Base-by-base conservation (phyloP, 2,888 invertebrate genomes). In the Cheilosia vernalis region DNA sequence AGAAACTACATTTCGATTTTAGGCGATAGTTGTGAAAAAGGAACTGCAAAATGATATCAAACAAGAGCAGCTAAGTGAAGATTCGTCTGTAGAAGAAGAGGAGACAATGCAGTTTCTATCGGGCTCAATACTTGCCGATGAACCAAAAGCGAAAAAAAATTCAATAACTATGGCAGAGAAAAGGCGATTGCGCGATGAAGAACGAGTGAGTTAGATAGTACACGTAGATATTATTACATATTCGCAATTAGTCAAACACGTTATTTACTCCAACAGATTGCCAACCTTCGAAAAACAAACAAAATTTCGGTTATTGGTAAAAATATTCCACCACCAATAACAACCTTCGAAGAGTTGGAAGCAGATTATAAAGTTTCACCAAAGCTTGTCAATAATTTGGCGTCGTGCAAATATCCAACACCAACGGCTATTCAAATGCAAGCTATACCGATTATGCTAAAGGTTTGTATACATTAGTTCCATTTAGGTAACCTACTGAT, bases 391-490 rank as follows among this genome's bases (percentile, higher is more conserved):
- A 92, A 94, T 33, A 98, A 97, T 87, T 92, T 98, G 6, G 92
- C 90, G 27, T 93, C 93, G 72, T 95, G 95, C 88, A 96, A 96
- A 0, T 98, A 96, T 89, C 90, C 92, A 0, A 93, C 94, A 69
- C 98, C 98, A 0, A 98, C 98, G 0, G 95, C 98, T 0, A 96
- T 98, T 88, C 98, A 98, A 92, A 95, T 98, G 94, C 99, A 99
- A 92, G 96, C 97, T 0, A 94, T 98, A 87, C 97, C 99, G 1
- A 94, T 97, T 78, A 95, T 99, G 95, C 90, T 98, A 67, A 93
- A 95, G 92, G 96, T 96, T 89, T 90, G 89, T 3, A 1, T 21
- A 37, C 9, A n/a, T 6, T 4, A 9, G n/a, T 47, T 7, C 9
- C n/a, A 6, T n/a, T 17, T 4, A 47, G 0, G 9, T 47, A 2